phyloP scores from a whole-genome alignment of 2,797 vertebrate species.

The Hydrophis major region DNA sequence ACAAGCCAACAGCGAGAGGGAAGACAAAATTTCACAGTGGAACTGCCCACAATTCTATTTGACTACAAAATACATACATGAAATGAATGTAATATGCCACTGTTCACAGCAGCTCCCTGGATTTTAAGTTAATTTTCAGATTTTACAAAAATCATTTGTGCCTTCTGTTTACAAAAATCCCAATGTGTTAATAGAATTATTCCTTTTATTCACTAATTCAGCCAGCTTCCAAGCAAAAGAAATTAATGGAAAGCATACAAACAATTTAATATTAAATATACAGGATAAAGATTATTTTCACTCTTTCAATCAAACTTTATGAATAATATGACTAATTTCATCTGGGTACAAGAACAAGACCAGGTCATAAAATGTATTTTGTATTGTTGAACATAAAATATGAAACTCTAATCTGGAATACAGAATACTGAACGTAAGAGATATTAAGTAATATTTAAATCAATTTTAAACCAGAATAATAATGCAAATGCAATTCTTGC shows the following conservation, averaged over 20 bases:
- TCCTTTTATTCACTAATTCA: not conserved
- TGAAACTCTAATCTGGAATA: not conserved
- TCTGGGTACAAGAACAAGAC: not conserved
- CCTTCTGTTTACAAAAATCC: not conserved
- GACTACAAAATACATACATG: not conserved
- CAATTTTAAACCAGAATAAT: not conserved
- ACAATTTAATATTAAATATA: not conserved
- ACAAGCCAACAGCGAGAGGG: not conserved
- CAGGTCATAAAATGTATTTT: not conserved
- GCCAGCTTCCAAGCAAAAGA: not conserved
- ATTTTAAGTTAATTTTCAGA: constrained; percentile 21
- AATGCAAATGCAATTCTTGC: not conserved
- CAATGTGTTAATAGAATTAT: not conserved
- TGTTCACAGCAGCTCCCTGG: constrained; percentile 5
- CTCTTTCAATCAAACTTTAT: not conserved
- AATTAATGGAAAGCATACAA: not conserved
- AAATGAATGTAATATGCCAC: constrained; percentile 4
- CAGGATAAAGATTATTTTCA: not conserved
- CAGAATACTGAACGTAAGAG: not conserved
- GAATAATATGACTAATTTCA: not conserved
- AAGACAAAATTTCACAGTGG: not conserved
- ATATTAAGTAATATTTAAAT: not conserved
- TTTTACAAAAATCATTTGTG: not conserved
- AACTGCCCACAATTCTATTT: not conserved
- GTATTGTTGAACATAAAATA: not conserved